Conservation (phyloP, 2,888 invertebrate genomes). For the Scaptomyza polygonia region DNA sequence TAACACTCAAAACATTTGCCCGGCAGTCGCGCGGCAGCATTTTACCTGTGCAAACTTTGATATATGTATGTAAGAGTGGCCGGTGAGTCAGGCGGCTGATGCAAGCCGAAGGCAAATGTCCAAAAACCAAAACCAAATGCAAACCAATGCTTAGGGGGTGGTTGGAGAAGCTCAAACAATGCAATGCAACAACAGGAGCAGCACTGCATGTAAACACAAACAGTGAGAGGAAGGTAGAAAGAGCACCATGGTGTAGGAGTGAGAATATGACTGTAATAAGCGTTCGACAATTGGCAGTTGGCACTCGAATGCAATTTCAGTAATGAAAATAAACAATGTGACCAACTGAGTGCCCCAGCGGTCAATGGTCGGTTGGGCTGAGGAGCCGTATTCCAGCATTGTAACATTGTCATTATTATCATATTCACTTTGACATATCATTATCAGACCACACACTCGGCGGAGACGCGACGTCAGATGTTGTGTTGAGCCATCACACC, state of each 20-base stretch:
- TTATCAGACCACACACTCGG: slow-evolving; percentile 31
- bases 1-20: slow-evolving; percentile 75
- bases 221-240: slow-evolving; percentile 17
- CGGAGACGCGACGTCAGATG: slow-evolving; percentile 33
- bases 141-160: slow-evolving; percentile 57
- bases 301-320: slow-evolving; percentile 81
- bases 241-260: not conserved
- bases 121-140: slow-evolving; percentile 67
- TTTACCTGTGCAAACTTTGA: slow-evolving; percentile 80
- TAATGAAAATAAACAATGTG: slow-evolving; percentile 77
- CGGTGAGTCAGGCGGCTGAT: slow-evolving; percentile 14
- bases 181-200: slow-evolving; percentile 43
- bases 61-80: slow-evolving; percentile 45
- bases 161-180: slow-evolving; percentile 54
- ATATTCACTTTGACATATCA: slow-evolving; percentile 51
- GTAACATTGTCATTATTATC: slow-evolving; percentile 66
- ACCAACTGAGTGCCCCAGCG: slow-evolving; percentile 37
- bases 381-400: slow-evolving; percentile 32
- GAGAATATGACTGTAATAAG: slow-evolving; percentile 31
- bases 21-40: slow-evolving; percentile 56
- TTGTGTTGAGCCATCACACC: slow-evolving; percentile 25
- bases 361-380: slow-evolving; percentile 30
- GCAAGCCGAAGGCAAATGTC: slow-evolving; percentile 64
- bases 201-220: slow-evolving; percentile 66
- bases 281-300: slow-evolving; percentile 64